Conservation (phyloP, 2,113 vertebrate species). For the Poicephalus gulielmi region DNA sequence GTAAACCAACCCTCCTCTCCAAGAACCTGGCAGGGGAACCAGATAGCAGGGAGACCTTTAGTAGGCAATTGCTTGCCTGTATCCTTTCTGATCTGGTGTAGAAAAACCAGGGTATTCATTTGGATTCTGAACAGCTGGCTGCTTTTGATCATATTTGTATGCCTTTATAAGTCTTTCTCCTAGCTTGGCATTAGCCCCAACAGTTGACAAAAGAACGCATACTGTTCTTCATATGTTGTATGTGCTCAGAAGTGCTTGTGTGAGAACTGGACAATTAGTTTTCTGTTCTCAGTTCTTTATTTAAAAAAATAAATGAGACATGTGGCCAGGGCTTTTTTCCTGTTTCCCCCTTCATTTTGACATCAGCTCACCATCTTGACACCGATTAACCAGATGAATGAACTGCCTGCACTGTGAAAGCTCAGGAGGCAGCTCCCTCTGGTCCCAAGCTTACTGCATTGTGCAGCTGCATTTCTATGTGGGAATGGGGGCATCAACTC, state of each 20-base stretch:
- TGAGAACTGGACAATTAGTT: neutral
- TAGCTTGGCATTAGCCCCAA: neutral
- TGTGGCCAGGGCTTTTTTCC: neutral
- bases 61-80: neutral
- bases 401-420: neutral
- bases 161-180: neutral
- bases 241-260: neutral
- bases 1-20: neutral
- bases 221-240: neutral
- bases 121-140: constrained; percentile 17
- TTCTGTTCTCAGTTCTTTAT: neutral
- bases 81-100: neutral
- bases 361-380: neutral
- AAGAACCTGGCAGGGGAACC: neutral
- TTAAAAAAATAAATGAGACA: neutral
- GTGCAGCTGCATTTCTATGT: neutral
- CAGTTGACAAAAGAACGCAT: neutral
- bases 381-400: neutral
- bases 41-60: neutral
- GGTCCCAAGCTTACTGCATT: neutral
- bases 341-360: neutral
- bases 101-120: neutral
- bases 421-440: neutral
- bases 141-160: neutral
- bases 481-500: neutral